Evolutionary conservation across 64 coral and sea anemone genomes (phyloP), one percentile per base, ranked within the genome.

Genomic region (Montipora cactus): DNA sequence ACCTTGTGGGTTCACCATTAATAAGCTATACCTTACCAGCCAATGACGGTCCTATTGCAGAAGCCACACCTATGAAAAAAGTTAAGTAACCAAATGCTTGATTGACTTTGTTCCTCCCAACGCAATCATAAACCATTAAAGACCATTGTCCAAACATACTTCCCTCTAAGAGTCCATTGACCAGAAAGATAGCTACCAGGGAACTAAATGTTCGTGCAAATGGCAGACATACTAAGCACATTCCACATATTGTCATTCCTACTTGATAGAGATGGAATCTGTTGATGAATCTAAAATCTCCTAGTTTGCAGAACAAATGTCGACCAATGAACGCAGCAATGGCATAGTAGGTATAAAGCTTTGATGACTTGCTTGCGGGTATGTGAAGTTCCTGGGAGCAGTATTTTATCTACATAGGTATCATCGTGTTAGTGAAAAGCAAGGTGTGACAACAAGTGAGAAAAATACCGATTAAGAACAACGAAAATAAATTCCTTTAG

Each of bases 221-320:
- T 2, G 93, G 88, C 6, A 86, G 16, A 5, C 81, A n/a, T 5
- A 86, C n/a, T 9, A 90, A 28, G 14, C 69, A 80, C 7, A 95
- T 12, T 25, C 93, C 93, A 84, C 7, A 25, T 14, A 95, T 47
- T 1, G 75, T 52, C 5, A 82, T 62, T 20, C 79, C 79, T 4
- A 15, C 46, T 89, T 84, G 93, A 75, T 90, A 95, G 10, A 95
- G 89, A 8, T 59, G 49, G 22, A 95, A 55, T 66, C 87, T 74
- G 47, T 83, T 95, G 47, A 84, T 7, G 12, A 15, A 90, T 8
- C 37, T 61, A 13, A 88, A 48, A 37, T 89, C 82, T 77, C 93
- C 81, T 7, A 95, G 10, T 72, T 76, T 76, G 82, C 93, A 89
- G 74, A 76, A 76, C 15, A 69, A 59, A 8, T 45, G 25, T 45